phyloP scores from a whole-genome alignment of 2,888 invertebrate genomes.

The Stenolophus ochropezus region DNA sequence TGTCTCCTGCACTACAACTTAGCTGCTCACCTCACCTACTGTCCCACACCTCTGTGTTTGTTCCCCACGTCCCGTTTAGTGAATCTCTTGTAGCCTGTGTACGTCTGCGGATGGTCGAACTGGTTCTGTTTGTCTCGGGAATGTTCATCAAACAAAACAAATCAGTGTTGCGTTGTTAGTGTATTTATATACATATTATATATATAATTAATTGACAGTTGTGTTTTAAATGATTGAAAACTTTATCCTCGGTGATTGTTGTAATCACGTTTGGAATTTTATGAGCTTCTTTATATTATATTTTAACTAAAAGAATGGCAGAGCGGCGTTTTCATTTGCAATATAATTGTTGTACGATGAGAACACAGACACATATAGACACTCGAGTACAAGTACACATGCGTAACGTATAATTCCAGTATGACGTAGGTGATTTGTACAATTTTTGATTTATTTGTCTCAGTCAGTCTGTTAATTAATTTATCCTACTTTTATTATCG shows the following conservation, averaged over 20 bases:
- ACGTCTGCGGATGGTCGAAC: background rate
- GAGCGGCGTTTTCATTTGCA: constrained; percentile 49
- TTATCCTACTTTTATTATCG: constrained; percentile 50
- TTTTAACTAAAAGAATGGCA: constrained; percentile 53
- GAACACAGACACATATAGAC: constrained; percentile 33
- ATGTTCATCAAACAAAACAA: constrained; percentile 50
- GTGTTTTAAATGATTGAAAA: constrained; percentile 57
- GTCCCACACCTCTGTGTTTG: constrained; percentile 10
- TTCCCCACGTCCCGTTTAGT: constrained; percentile 21
- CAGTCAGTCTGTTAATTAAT: constrained; percentile 43
- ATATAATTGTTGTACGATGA: constrained; percentile 47
- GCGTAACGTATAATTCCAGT: constrained; percentile 49
- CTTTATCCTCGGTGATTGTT: constrained; percentile 55
- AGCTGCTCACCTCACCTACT: constrained; percentile 1
- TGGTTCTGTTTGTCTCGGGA: constrained; percentile 27
- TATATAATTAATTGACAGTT: constrained; percentile 59
- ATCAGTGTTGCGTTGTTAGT: constrained; percentile 59
- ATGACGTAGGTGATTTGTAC: constrained; percentile 39
- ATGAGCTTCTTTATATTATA: constrained; percentile 57
- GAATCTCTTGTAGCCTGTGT: constrained; percentile 34
- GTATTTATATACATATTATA: constrained; percentile 59
- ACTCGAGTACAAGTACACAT: constrained; percentile 45
- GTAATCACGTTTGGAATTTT: constrained; percentile 56
- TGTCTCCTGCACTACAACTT: constrained; percentile 33
- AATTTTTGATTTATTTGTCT: constrained; percentile 49